Conservation (phyloP, 1,140 invertebrate species). For the Popillia japonica region DNA sequence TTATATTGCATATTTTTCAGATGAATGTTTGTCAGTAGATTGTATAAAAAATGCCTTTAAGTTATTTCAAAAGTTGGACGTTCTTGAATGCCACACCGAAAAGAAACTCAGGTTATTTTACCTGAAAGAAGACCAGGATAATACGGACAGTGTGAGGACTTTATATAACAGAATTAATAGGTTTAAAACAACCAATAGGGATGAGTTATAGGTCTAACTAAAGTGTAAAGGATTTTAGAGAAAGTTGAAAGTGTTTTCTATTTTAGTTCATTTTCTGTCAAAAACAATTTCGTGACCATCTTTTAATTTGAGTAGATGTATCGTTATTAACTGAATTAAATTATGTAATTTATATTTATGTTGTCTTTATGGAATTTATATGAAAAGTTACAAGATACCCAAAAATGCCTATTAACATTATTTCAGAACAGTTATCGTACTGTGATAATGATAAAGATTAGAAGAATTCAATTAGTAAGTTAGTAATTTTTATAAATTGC, state of each 20-base stretch:
- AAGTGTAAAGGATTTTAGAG: slow-evolving; percentile 6
- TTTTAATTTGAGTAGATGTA: not conserved
- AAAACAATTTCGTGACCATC: slow-evolving; percentile 9
- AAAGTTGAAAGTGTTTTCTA: not conserved
- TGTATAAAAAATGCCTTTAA: slow-evolving; percentile 83
- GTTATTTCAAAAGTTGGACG: slow-evolving; percentile 78
- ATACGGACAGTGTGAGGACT: slow-evolving; percentile 48
- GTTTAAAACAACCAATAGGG: slow-evolving; percentile 30
- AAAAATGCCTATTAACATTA: slow-evolving; percentile 31
- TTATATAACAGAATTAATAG: slow-evolving; percentile 50
- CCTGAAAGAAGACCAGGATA: slow-evolving; percentile 63
- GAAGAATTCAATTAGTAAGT: not conserved
- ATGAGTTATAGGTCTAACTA: slow-evolving; percentile 16
- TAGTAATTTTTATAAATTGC: slow-evolving; percentile 14
- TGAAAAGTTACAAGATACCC: not conserved
- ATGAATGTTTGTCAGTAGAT: slow-evolving; percentile 83
- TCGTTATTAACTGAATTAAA: not conserved
- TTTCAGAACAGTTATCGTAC: slow-evolving; percentile 38
- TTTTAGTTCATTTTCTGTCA: not conserved
- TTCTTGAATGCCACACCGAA: slow-evolving; percentile 75
- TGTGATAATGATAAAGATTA: slow-evolving; percentile 29
- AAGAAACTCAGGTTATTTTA: slow-evolving; percentile 66
- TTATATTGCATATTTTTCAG: slow-evolving; percentile 64
- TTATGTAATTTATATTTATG: slow-evolving; percentile 18
- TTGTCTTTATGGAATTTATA: not conserved